These are phyloP conservation scores for Stegodyphus dumicola DNA, from an alignment of 1,140 invertebrate genomes.

Conservation along the genomic window DNA sequence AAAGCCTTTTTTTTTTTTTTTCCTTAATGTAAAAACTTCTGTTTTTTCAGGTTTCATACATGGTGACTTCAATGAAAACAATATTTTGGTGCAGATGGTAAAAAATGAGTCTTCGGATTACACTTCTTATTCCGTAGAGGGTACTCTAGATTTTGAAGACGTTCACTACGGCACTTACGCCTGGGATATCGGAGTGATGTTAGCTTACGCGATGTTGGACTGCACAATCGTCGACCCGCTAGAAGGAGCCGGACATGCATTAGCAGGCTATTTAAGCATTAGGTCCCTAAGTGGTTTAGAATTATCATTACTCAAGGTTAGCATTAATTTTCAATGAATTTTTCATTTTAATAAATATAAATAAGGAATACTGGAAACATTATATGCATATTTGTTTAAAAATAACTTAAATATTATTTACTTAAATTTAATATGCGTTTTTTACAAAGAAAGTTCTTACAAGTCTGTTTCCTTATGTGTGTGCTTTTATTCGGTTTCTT, in stretches of 20 bases:
- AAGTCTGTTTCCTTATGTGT: too few relatives aligned
- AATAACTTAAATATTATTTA: not conserved
- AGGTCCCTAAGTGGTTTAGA: constrained; percentile 75
- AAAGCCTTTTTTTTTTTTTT: too few relatives aligned
- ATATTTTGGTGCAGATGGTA: constrained; percentile 76
- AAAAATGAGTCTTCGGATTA: constrained; percentile 65
- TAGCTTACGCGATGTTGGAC: constrained; percentile 83
- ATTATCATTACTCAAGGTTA: constrained; percentile 75
- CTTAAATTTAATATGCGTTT: not conserved
- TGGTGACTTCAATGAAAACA: constrained; percentile 91
- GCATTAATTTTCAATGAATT: not conserved
- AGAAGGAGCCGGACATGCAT: constrained; percentile 76
- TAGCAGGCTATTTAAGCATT: constrained; percentile 79
- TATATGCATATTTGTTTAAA: not conserved
- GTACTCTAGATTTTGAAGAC: constrained; percentile 85
- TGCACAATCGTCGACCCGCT: constrained; percentile 72
- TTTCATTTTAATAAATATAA: not conserved
- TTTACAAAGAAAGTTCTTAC: not conserved
- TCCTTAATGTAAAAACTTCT: not conserved
- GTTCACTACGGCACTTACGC: constrained; percentile 78
- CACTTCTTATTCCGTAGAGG: constrained; percentile 66
- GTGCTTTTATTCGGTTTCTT: too few relatives aligned
- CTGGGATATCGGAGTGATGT: constrained; percentile 85
- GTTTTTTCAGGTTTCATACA: constrained; percentile 78
- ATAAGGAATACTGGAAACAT: not conserved